Evolutionary conservation across 2,797 vertebrate species (phyloP).

Genomic region (Vultur gryphus): DNA sequence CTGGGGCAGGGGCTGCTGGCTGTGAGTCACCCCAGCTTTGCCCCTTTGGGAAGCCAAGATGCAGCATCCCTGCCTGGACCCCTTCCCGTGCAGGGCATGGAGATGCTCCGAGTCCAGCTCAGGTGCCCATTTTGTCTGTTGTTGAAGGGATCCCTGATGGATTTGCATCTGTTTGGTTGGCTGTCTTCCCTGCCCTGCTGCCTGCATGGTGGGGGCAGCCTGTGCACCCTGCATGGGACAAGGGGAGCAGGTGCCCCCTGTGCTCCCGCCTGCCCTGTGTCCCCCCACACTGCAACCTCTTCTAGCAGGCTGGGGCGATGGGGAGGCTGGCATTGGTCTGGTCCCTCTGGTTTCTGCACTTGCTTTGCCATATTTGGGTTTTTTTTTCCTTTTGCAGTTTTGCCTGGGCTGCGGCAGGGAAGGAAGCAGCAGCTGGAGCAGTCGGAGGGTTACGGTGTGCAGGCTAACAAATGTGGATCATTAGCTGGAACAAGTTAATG

Average conservation of each 20-base stretch:
- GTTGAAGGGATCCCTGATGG: neutral
- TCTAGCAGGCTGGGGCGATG: neutral
- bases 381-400: neutral
- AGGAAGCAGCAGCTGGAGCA: neutral
- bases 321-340: neutral
- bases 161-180: neutral
- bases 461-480: neutral
- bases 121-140: neutral
- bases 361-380: neutral
- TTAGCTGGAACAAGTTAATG: constrained; percentile 32
- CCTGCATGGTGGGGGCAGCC: neutral
- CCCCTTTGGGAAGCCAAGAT: neutral
- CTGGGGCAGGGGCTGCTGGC: neutral
- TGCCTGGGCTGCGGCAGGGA: neutral
- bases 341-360: neutral
- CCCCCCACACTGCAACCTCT: neutral
- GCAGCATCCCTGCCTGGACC: neutral
- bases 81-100: neutral
- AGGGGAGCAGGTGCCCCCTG: neutral
- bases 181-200: neutral
- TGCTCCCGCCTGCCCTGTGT: neutral
- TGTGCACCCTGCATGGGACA: neutral
- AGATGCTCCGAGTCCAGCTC: neutral
- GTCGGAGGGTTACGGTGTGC: neutral
- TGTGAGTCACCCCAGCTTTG: neutral